Percentiles rank a stretch among this genome's conserved stretches.
Conservation (phyloP, 2,888 invertebrate genomes). For the Noctua comes region DNA sequence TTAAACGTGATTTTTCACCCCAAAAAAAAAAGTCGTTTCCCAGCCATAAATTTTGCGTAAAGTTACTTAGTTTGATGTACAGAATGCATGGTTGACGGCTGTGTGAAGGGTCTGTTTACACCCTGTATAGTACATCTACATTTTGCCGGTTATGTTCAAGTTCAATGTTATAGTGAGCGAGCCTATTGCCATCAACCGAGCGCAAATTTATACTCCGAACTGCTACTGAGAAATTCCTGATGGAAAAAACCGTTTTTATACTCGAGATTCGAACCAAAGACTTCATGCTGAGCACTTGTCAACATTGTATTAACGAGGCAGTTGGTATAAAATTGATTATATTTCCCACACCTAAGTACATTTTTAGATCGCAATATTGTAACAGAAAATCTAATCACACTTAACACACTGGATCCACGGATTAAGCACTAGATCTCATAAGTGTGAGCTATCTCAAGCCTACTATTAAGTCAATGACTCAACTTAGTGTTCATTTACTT, state of each 20-base stretch:
- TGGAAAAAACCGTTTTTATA: too few relatives aligned
- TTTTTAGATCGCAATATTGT: not conserved
- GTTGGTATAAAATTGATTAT: not conserved
- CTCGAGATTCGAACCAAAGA: not conserved
- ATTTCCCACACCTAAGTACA: not conserved
- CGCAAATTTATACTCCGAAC: not conserved
- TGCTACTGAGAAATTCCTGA: not conserved
- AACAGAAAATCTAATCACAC: conserved; percentile 28
- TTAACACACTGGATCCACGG: conserved; percentile 8
- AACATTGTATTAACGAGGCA: not conserved
- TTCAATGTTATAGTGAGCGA: not conserved
- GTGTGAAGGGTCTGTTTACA: not conserved
- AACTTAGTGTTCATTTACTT: conserved; percentile 53
- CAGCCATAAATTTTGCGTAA: too few relatives aligned
- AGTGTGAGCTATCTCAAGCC: conserved; percentile 21
- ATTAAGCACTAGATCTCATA: conserved; percentile 22
- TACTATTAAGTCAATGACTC: conserved; percentile 47
- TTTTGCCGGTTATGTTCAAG: not conserved
- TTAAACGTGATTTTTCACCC: too few relatives aligned
- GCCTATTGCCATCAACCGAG: not conserved
- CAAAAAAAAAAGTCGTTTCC: too few relatives aligned
- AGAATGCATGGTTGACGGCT: too few relatives aligned
- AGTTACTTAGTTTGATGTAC: too few relatives aligned
- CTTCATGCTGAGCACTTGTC: not conserved
- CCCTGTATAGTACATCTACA: too few relatives aligned